Evolutionary conservation across 2,797 vertebrate genomes (phyloP), one percentile per base, ranked within the genome.

Genomic region (Saxicola maurus): DNA sequence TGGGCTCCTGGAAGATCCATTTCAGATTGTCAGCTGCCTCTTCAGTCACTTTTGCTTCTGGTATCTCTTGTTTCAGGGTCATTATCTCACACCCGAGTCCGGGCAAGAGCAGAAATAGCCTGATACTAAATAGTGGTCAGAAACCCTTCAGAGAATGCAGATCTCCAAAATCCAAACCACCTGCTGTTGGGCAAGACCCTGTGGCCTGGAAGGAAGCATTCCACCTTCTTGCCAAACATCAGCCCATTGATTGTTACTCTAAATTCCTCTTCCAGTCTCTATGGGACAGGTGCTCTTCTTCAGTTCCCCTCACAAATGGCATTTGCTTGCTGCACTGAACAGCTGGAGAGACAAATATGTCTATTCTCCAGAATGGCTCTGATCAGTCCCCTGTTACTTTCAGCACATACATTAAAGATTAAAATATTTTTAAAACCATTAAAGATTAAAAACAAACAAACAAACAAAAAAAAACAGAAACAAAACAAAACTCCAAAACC

Each of bases 11-110:
- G 40, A 67, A 77, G 66, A 91, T 49, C 46, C 62, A 17, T 68
- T 74, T 80, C 56, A 43, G 57, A 55, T 38, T 72, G 46, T 62
- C 85, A 89, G 71, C 71, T 89, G 87, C 53, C 68, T 77, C 76
- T 85, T 64, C 6, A 59, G 57, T 49, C 57, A 17, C 68, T 83
- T 68, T 65, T 61, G 49, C 16, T 86, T 64, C 69, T 89, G 53
- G 15, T 53, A 30, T 37, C 87, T 85, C 46, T 65, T 64, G 24
- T 77, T 82, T 67, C 55, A 67, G 31, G 21, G 31, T 77, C 42
- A 35, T 37, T 74, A 59, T 38, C 49, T 30, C 53, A 72, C 0
- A 0, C 13, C 10, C 3, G 0, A 62, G 15, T 18, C 33, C 52
- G 45, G 33, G 75, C 31, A 62, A 38, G 55, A 75, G 35, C 52